These are phyloP conservation scores for Pheucticus melanocephalus DNA, from an alignment of 2,113 vertebrate genomes.

Conservation along the genomic window DNA sequence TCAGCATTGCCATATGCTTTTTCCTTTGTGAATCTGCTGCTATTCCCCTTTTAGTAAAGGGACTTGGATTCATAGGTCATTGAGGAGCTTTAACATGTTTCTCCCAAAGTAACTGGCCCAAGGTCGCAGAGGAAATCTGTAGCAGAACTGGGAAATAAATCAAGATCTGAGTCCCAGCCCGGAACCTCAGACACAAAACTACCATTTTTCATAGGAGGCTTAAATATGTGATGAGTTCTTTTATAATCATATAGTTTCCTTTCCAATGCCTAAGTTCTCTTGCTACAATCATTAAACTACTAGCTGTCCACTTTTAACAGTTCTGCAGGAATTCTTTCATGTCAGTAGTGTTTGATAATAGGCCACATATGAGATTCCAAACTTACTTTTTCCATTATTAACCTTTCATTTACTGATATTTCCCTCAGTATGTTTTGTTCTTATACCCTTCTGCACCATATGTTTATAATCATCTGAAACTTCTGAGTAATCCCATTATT, in stretches of 20 bases:
- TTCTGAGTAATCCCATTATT: constrained; percentile 47
- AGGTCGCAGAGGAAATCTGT: constrained; percentile 48
- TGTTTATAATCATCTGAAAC: constrained; percentile 70
- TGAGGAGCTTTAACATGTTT: constrained; percentile 25
- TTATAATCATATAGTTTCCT: constrained; percentile 41
- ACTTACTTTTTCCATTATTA: constrained; percentile 38
- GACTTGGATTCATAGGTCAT: not conserved
- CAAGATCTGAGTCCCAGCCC: constrained; percentile 38
- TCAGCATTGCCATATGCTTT: not conserved
- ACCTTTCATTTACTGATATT: constrained; percentile 47
- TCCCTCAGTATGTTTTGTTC: constrained; percentile 15
- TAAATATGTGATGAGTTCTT: constrained; percentile 58
- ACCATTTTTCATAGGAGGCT: constrained; percentile 21
- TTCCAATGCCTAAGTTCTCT: constrained; percentile 18
- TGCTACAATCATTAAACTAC: constrained; percentile 26
- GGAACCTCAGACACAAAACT: constrained; percentile 37
- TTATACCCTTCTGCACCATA: constrained; percentile 31
- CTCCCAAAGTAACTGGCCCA: constrained; percentile 20
- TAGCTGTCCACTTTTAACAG: constrained; percentile 46
- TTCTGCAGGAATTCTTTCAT: constrained; percentile 59
- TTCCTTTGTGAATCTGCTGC: not conserved
- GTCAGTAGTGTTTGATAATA: constrained; percentile 46
- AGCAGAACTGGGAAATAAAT: constrained; percentile 62
- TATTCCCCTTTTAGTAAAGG: not conserved
- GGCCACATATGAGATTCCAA: constrained; percentile 29